These are phyloP conservation scores for Pelusios castaneus DNA, from an alignment of 2,113 vertebrate genomes.

Conservation along the genomic window DNA sequence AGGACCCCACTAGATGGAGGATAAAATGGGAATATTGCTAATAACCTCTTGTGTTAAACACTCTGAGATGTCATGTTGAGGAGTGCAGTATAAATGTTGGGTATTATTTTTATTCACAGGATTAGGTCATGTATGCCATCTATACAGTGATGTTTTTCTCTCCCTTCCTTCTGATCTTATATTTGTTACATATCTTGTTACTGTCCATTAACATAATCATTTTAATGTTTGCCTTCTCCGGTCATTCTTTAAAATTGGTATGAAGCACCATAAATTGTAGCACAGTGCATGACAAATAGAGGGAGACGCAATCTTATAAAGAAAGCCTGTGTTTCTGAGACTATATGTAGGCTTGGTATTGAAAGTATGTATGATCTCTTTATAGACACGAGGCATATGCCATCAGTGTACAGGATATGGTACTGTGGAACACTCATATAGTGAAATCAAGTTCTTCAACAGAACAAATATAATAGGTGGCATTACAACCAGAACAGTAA, in stretches of 20 bases:
- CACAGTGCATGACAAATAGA: neutral
- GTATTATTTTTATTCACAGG: neutral
- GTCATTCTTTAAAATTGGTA: neutral
- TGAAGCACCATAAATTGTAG: neutral
- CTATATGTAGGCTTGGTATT: neutral
- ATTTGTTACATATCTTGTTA: neutral
- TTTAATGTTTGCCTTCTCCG: neutral
- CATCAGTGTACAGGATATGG: accelerated
- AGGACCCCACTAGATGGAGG: neutral
- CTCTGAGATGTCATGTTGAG: neutral
- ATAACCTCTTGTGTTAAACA: neutral
- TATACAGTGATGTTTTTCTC: neutral
- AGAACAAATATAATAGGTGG: neutral
- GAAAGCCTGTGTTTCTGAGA: neutral
- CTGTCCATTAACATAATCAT: neutral
- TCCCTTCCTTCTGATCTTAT: neutral
- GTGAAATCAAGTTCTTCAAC: neutral
- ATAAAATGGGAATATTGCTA: neutral
- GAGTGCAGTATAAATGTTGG: neutral
- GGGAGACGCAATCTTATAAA: neutral
- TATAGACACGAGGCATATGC: neutral
- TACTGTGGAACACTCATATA: neutral
- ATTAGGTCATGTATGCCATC: neutral
- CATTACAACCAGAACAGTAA: neutral
- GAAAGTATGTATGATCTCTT: neutral